Evolutionary conservation across 2,888 invertebrate genomes (phyloP).

Genomic region (Diarsia dahlii): DNA sequence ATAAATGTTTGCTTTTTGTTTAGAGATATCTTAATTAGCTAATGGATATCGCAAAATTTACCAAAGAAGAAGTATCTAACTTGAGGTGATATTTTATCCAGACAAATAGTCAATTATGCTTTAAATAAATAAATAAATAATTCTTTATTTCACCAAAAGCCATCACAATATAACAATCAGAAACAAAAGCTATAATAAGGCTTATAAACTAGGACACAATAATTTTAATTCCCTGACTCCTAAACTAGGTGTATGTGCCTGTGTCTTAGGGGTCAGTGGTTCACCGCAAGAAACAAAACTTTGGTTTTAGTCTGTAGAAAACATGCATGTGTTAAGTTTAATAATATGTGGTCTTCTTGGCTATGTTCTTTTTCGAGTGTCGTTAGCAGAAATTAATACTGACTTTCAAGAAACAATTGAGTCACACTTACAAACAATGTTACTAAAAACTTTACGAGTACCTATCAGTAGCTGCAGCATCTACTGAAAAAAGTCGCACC

Average conservation of each 20-base stretch:
- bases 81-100: not conserved
- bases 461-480: not conserved
- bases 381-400: not conserved
- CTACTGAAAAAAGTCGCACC: not conserved
- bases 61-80: not conserved
- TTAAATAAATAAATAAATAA: too few relatives aligned
- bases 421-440: not conserved
- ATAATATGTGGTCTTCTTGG: not conserved
- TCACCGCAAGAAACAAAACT: too few relatives aligned
- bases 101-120: not conserved
- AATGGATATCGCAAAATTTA: conserved; percentile 1
- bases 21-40: conserved; percentile 8
- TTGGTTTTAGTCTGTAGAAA: not conserved
- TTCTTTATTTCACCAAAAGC: too few relatives aligned
- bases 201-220: too few relatives aligned
- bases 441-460: not conserved
- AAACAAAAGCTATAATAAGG: too few relatives aligned
- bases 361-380: not conserved
- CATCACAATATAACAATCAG: too few relatives aligned
- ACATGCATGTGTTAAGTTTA: not conserved
- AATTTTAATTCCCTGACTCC: too few relatives aligned
- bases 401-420: not conserved
- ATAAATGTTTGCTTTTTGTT: not conserved
- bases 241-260: too few relatives aligned
- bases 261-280: too few relatives aligned